Evolutionary conservation across 2,888 invertebrate species (phyloP).

Genomic region (Phasia obesa): DNA sequence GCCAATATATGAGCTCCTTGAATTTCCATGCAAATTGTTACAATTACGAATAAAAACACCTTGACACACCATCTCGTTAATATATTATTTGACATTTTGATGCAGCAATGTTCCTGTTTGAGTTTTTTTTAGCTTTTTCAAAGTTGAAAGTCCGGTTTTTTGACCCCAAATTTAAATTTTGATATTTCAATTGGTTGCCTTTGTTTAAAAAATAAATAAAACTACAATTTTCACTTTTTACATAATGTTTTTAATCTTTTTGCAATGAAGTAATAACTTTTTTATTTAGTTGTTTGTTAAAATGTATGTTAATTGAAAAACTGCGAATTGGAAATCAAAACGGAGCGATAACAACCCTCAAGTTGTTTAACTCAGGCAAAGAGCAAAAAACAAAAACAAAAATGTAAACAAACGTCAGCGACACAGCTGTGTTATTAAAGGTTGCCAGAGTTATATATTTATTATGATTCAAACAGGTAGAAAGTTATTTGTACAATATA

Average conservation of each 20-base stretch:
- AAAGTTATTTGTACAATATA: no score
- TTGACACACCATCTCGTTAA: slow-evolving; percentile 26
- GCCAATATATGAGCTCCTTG: slow-evolving; percentile 80
- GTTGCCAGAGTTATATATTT: background rate
- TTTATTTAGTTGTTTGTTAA: slow-evolving; percentile 14
- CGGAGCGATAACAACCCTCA: slow-evolving; percentile 11
- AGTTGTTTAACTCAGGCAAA: background rate
- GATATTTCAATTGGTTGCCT: background rate
- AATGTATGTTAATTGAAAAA: slow-evolving; percentile 41
- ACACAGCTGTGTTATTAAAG: slow-evolving; percentile 16
- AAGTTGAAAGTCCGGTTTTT: slow-evolving; percentile 43
- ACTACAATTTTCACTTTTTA: slow-evolving; percentile 17
- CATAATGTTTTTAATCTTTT: slow-evolving; percentile 26
- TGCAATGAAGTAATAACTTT: background rate
- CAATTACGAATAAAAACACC: slow-evolving; percentile 28
- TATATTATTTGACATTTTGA: slow-evolving; percentile 36
- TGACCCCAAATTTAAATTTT: background rate
- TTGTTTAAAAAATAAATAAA: background rate
- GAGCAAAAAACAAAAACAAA: slow-evolving; percentile 2
- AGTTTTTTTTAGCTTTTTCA: background rate
- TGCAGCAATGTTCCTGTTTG: no score
- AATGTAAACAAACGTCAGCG: slow-evolving; percentile 36
- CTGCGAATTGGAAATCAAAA: slow-evolving; percentile 27
- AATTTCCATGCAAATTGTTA: slow-evolving; percentile 3
- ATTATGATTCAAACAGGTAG: background rate